These are phyloP conservation scores for Tokudaia muenninki DNA, from an alignment of 2,797 vertebrate species.

Conservation along the genomic window DNA sequence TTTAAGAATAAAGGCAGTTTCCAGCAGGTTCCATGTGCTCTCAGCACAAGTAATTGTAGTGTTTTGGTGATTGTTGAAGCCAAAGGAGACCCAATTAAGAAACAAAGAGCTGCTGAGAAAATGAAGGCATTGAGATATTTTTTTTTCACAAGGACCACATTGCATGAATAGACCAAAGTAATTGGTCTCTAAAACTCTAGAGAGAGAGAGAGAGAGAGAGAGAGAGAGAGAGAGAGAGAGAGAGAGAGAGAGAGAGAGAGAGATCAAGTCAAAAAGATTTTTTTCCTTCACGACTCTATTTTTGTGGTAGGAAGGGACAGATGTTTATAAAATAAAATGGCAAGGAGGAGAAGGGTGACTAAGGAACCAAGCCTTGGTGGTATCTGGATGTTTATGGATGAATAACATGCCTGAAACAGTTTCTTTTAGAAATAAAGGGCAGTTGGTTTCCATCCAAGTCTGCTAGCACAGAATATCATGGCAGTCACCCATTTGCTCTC, in stretches of 20 bases:
- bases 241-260: no score
- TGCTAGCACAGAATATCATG: not conserved
- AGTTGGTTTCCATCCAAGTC: conserved; percentile 18
- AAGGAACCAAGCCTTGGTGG: not conserved
- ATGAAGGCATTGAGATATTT: conserved; percentile 29
- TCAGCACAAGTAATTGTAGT: conserved; percentile 43
- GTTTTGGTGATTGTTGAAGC: conserved; percentile 9
- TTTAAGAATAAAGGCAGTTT: conserved; percentile 45
- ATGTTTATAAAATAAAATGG: conserved; percentile 5
- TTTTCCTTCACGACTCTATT: not conserved
- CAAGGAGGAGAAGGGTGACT: not conserved
- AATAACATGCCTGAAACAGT: not conserved
- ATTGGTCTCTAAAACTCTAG: conserved; percentile 8
- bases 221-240: no score
- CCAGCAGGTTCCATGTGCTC: not conserved
- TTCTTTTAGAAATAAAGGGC: conserved; percentile 51
- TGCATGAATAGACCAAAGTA: conserved; percentile 49
- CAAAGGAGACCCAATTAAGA: conserved; percentile 45
- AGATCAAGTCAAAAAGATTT: not conserved
- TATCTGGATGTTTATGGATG: not conserved
- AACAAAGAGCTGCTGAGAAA: conserved; percentile 50
- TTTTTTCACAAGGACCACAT: conserved; percentile 31
- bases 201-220: not conserved
- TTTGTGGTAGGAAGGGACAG: not conserved
- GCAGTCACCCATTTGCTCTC: not conserved